These are phyloP conservation scores for Sebastes nivosus DNA, from an alignment of 2,797 vertebrate species.

Conservation along the genomic window DNA sequence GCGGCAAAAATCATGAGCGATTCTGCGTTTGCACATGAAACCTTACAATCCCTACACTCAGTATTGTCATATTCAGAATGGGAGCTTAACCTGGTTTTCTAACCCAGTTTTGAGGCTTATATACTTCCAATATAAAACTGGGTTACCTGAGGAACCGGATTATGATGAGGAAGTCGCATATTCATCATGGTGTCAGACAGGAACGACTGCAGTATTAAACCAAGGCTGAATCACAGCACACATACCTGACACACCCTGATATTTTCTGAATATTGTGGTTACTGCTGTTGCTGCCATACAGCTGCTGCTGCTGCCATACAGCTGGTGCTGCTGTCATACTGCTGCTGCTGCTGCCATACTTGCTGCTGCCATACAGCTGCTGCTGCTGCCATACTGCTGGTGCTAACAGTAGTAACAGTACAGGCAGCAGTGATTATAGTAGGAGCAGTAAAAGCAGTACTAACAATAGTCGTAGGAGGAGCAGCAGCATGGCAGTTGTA, in stretches of 20 bases:
- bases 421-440: background rate
- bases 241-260: slow-evolving; percentile 26
- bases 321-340: too few species aligned
- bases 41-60: background rate
- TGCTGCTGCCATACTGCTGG: background rate
- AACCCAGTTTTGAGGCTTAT: slow-evolving; percentile 3
- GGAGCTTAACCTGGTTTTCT: slow-evolving; percentile 16
- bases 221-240: background rate
- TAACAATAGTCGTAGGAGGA: background rate
- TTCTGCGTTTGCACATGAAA: background rate
- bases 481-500: background rate
- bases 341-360: background rate
- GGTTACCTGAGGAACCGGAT: slow-evolving; percentile 3
- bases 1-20: background rate
- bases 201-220: background rate
- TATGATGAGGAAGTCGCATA: background rate
- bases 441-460: background rate
- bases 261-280: background rate
- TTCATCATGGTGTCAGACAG: background rate
- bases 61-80: background rate
- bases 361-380: too few species aligned
- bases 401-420: background rate
- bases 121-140: background rate
- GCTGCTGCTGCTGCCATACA: too few species aligned
- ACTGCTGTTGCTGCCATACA: too few species aligned